Evolutionary conservation across 2,797 vertebrate species (phyloP).

Genomic region (Coendou prehensilis): DNA sequence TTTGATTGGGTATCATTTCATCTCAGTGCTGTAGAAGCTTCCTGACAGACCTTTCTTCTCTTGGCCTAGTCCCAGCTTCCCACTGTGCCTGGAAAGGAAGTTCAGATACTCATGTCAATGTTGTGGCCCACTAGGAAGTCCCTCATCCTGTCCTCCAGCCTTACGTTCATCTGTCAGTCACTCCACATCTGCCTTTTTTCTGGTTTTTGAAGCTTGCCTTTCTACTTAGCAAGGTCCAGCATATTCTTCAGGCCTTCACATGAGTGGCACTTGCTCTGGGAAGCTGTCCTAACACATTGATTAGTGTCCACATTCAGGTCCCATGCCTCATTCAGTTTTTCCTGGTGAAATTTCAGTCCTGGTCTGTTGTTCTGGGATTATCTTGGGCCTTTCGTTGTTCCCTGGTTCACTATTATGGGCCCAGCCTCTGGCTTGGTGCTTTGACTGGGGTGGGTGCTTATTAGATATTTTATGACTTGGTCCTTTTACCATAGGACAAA

Average conservation of each 20-base stretch:
- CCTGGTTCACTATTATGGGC: not conserved
- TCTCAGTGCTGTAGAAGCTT: not conserved
- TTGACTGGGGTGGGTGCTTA: not conserved
- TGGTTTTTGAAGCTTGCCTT: not conserved
- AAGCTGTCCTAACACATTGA: not conserved
- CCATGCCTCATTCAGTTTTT: not conserved
- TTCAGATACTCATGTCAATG: not conserved
- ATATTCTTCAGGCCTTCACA: not conserved
- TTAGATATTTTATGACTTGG: not conserved
- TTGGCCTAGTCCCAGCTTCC: not conserved
- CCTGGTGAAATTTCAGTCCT: not conserved
- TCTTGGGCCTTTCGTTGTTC: not conserved
- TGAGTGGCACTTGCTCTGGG: not conserved
- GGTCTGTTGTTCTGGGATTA: not conserved
- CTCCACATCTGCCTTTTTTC: not conserved
- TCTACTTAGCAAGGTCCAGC: not conserved
- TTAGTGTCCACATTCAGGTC: not conserved
- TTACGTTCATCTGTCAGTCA: not conserved
- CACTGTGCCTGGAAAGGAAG: not conserved
- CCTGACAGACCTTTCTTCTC: not conserved
- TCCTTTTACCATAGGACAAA: slow-evolving; percentile 92
- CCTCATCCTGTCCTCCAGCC: no score
- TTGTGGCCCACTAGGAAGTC: not conserved
- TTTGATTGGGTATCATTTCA: not conserved
- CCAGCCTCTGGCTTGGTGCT: not conserved